phyloP scores from a whole-genome alignment of 1,140 invertebrate species.

The Hestina assimilis region DNA sequence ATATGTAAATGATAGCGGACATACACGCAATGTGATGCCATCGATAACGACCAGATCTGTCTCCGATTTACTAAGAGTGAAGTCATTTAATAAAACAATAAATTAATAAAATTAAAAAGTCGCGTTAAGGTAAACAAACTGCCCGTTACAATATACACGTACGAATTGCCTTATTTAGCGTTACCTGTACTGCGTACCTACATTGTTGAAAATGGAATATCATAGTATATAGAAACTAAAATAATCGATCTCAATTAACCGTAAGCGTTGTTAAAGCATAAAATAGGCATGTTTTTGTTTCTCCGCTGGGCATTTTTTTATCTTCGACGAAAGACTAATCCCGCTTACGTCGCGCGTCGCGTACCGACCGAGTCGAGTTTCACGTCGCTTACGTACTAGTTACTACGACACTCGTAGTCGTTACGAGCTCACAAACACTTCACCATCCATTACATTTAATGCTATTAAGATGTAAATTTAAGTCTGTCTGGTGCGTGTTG shows the following conservation, averaged over 20 bases:
- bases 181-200: slow-evolving; percentile 72
- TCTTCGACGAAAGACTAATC: slow-evolving; percentile 6
- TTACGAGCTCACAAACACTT: slow-evolving; percentile 34
- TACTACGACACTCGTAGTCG: no score
- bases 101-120: slow-evolving; percentile 28
- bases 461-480: slow-evolving; percentile 51
- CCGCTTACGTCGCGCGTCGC: slow-evolving; percentile 5
- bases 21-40: slow-evolving; percentile 43
- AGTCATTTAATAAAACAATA: slow-evolving; percentile 22
- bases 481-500: slow-evolving; percentile 68
- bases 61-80: slow-evolving; percentile 34
- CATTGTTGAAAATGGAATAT: slow-evolving; percentile 64
- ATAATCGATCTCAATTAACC: slow-evolving; percentile 75
- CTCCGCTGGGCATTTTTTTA: slow-evolving; percentile 41
- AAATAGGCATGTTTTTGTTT: slow-evolving; percentile 51
- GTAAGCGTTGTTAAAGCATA: slow-evolving; percentile 63
- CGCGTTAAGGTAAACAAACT: slow-evolving; percentile 41
- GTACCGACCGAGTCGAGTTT: slow-evolving; percentile 2
- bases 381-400: no score
- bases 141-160: slow-evolving; percentile 48
- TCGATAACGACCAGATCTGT: slow-evolving; percentile 36
- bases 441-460: slow-evolving; percentile 44
- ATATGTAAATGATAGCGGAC: slow-evolving; percentile 40
- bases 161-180: slow-evolving; percentile 73
- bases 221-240: slow-evolving; percentile 71